These are phyloP conservation scores for Meloidogyne exigua DNA, from an alignment of 1,140 invertebrate genomes.

Conservation along the genomic window DNA sequence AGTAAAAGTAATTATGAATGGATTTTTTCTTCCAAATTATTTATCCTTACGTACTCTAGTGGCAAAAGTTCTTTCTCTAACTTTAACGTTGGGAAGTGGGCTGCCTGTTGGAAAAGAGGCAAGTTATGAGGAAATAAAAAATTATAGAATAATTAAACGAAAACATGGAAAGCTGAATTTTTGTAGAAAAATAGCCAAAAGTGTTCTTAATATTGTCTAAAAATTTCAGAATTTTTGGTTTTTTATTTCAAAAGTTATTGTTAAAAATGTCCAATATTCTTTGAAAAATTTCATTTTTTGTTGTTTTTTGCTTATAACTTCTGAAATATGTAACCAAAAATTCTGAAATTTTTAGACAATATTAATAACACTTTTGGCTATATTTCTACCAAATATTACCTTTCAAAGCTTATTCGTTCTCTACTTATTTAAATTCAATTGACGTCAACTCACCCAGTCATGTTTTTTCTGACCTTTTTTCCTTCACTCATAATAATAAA, in stretches of 20 bases:
- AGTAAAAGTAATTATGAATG: slow-evolving; percentile 96
- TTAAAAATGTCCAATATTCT: background rate
- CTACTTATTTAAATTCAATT: no score
- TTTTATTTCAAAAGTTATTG: background rate
- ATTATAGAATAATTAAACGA: background rate
- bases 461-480: background rate
- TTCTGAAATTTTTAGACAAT: background rate
- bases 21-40: slow-evolving; percentile 93
- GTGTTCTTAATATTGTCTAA: slow-evolving; percentile 3
- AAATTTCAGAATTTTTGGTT: slow-evolving; percentile 3
- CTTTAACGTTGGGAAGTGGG: slow-evolving; percentile 88
- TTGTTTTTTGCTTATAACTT: background rate
- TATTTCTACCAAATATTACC: background rate
- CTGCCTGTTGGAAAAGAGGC: slow-evolving; percentile 95
- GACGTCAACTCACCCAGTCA: no score
- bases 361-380: background rate
- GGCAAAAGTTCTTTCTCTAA: slow-evolving; percentile 90
- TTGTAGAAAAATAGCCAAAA: background rate
- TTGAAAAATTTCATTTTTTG: background rate
- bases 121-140: slow-evolving; percentile 46
- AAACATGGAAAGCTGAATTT: background rate
- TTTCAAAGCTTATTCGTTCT: background rate
- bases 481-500: background rate
- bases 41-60: slow-evolving; percentile 89
- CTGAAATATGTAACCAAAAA: background rate